Percentiles rank a stretch among this genome's conserved stretches.
Conservation (phyloP, 2,797 vertebrate species). For the Pangasius krempfi region DNA sequence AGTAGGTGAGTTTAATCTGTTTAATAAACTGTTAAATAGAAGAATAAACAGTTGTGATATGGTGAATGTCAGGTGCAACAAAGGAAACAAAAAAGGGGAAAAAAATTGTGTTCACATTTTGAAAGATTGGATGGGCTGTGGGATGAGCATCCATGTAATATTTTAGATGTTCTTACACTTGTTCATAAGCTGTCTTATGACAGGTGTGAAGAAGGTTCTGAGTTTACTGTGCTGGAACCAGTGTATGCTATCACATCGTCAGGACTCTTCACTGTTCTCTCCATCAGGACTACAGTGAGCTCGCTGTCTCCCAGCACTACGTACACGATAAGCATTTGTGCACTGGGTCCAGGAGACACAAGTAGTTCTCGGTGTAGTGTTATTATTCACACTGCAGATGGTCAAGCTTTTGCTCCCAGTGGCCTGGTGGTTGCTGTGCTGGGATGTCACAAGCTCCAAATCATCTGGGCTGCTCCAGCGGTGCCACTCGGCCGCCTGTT, state of each 20-base stretch:
- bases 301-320: constrained; percentile 56
- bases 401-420: constrained; percentile 60
- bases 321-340: constrained; percentile 59
- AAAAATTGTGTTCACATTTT: not conserved
- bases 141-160: not conserved
- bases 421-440: constrained; percentile 56
- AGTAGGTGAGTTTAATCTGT: not conserved
- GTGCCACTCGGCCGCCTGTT: constrained; percentile 62
- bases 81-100: too few relatives aligned
- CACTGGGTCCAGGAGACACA: constrained; percentile 51
- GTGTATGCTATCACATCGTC: not conserved
- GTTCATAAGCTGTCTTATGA: too few relatives aligned
- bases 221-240: not conserved
- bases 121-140: not conserved
- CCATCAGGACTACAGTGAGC: constrained; percentile 54
- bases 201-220: not conserved
- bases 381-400: constrained; percentile 51
- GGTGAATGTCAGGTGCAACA: not conserved
- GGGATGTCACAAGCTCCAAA: constrained; percentile 63
- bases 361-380: constrained; percentile 47
- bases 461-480: constrained; percentile 62
- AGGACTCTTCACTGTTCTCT: not conserved
- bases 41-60: not conserved
- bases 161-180: not conserved
- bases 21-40: not conserved